Evolutionary conservation across 2,113 vertebrate genomes (phyloP), one percentile per base, ranked within the genome.

Genomic region (Columba livia): DNA sequence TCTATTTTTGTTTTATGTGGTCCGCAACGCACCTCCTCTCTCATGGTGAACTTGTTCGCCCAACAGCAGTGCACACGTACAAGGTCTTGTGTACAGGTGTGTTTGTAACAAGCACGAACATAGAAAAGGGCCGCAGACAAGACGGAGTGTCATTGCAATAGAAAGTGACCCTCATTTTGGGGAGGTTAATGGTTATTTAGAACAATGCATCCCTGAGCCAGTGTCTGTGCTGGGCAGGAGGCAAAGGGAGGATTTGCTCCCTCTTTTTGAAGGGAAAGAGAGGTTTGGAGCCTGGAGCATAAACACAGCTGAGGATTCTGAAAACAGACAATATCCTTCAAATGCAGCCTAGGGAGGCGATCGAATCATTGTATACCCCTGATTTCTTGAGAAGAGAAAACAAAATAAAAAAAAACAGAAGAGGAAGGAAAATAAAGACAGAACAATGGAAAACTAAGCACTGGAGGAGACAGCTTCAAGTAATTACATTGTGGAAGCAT

Each of bases 311-410:
- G 73, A 92, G 64, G 54, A 85, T 93, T 92, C 70, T 85, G 91
- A 82, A 95, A 96, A 95, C 32, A 95, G 84, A 83, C 64, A 70
- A 82, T 85, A 96, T 92, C 72, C 71, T 92, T 93, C 83, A 96
- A 96, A 93, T 65, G 73, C 90, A 96, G 96, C 94, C 92, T 69
- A 85, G 88, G 77, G 89, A 83, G 3, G 60, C 87, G 91, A 85
- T 78, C 29, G 12, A 90, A 94, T 79, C 72, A 10, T 73, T 65
- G 53, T 69, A 20, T 51, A 48, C 70, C 89, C 87, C 72, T 42
- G 1, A 60, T 60, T 88, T 79, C 78, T 87, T 53, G 58, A 86
- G 80, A 83, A 62, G 28, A 77, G 50, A 89, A 94, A 85, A 60
- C 65, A 87, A 71, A 85, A 47, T 77, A 69, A 64, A 84, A 84